phyloP scores from a whole-genome alignment of 2,113 vertebrate genomes.

The Aptenodytes patagonicus region DNA sequence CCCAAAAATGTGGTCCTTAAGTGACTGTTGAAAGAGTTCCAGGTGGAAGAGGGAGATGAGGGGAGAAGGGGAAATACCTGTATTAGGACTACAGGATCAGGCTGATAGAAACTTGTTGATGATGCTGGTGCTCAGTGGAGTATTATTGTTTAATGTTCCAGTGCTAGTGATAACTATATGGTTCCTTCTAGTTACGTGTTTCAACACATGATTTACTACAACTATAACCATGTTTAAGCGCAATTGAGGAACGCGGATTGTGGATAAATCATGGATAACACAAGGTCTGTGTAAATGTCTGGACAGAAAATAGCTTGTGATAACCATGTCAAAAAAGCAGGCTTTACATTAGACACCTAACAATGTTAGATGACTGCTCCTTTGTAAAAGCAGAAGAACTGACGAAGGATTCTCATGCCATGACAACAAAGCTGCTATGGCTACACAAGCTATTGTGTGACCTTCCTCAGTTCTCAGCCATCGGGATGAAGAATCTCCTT shows the following conservation, averaged over 20 bases:
- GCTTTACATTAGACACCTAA: slow-evolving; percentile 28
- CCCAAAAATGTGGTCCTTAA: not conserved
- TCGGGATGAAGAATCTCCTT: not conserved
- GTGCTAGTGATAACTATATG: not conserved
- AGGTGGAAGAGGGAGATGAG: not conserved
- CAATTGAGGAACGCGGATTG: not conserved
- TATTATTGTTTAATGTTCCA: slow-evolving; percentile 41
- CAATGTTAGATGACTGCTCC: slow-evolving; percentile 45
- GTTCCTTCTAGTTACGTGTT: slow-evolving; percentile 1
- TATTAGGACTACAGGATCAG: not conserved
- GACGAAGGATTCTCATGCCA: slow-evolving; percentile 1
- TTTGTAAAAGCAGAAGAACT: slow-evolving; percentile 39
- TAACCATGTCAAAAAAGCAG: slow-evolving; percentile 49
- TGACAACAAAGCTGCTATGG: slow-evolving; percentile 65
- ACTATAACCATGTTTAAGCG: slow-evolving; percentile 21
- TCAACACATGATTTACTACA: slow-evolving; percentile 37
- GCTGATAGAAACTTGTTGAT: slow-evolving; percentile 19
- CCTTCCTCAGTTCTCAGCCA: slow-evolving; percentile 28
- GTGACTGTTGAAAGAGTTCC: not conserved
- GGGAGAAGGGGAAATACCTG: not conserved
- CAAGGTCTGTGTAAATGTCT: slow-evolving; percentile 44
- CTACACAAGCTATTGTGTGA: slow-evolving; percentile 31
- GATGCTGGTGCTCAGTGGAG: not conserved
- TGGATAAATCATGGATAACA: slow-evolving; percentile 39
- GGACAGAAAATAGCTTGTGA: slow-evolving; percentile 51